phyloP scores from a whole-genome alignment of 2,888 invertebrate genomes.

The Scaptomyza tumidula region DNA sequence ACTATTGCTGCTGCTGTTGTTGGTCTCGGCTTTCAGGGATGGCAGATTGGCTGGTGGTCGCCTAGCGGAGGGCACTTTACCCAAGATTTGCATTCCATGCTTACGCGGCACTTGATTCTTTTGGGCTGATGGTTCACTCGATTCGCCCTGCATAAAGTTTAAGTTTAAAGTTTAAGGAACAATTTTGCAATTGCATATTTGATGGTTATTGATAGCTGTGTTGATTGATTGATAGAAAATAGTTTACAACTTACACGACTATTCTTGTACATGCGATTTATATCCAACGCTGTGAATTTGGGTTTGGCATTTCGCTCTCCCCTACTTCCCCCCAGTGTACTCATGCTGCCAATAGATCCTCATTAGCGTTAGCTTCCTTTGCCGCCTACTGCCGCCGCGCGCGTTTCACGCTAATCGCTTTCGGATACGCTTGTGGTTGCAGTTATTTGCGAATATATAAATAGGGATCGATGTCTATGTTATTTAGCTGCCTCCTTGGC shows the following conservation, averaged over 20 bases:
- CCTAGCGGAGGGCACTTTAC: conserved; percentile 99
- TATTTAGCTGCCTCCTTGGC: conserved; percentile 26
- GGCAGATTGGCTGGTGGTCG: conserved; percentile 99
- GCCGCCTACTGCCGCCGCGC: conserved; percentile 74
- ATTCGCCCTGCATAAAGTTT: conserved; percentile 89
- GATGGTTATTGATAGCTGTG: background rate
- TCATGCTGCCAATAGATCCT: conserved; percentile 85
- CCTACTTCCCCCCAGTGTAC: conserved; percentile 85
- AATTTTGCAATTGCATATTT: conserved; percentile 3
- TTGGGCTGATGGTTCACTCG: conserved; percentile 93
- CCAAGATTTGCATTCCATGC: conserved; percentile 99
- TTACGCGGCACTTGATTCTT: conserved; percentile 96
- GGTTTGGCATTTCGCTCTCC: conserved; percentile 89
- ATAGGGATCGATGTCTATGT: conserved; percentile 26
- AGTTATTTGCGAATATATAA: conserved; percentile 24
- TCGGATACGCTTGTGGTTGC: conserved; percentile 31
- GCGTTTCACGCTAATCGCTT: conserved; percentile 75
- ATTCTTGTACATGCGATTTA: conserved; percentile 97
- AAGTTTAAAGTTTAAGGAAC: conserved; percentile 9
- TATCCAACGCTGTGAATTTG: conserved; percentile 98
- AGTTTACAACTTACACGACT: conserved; percentile 88
- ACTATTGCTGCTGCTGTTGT: conserved; percentile 61
- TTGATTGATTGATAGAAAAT: background rate
- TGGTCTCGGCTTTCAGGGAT: conserved; percentile 98
- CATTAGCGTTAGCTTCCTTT: conserved; percentile 85